Conservation (phyloP, 2,797 vertebrate species). For the Hoplostethus atlanticus region DNA sequence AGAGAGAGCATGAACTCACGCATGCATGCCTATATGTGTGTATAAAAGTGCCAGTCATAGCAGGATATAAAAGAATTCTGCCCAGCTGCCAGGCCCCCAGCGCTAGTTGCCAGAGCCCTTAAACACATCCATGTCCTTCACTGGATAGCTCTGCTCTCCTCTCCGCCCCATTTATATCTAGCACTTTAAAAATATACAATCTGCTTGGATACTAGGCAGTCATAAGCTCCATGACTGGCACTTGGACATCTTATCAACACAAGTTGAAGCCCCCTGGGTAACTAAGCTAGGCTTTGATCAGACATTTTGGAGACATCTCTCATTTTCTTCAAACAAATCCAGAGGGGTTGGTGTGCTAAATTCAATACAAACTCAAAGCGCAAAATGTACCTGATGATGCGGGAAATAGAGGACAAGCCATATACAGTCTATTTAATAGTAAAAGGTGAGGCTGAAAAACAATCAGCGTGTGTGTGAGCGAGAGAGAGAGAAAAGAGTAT, state of each 20-base stretch:
- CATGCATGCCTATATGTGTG: conserved; percentile 57
- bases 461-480: conserved; percentile 28
- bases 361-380: conserved; percentile 71
- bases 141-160: conserved; percentile 56
- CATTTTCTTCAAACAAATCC: conserved; percentile 79
- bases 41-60: conserved; percentile 73
- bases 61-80: conserved; percentile 67
- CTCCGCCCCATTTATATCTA: conserved; percentile 61
- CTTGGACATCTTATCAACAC: conserved; percentile 75
- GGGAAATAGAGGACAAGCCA: conserved; percentile 46
- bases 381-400: conserved; percentile 67
- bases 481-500: conserved; percentile 30
- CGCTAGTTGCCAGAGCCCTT: conserved; percentile 63
- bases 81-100: conserved; percentile 70
- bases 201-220: conserved; percentile 73
- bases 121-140: conserved; percentile 72
- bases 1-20: conserved; percentile 46
- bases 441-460: conserved; percentile 41
- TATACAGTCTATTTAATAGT: conserved; percentile 51
- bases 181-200: conserved; percentile 79
- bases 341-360: conserved; percentile 73
- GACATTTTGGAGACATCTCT: conserved; percentile 76
- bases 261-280: conserved; percentile 73
- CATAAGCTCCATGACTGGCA: conserved; percentile 77
- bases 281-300: conserved; percentile 76